These are phyloP conservation scores for Apamea crenata DNA, from an alignment of 2,888 invertebrate genomes.

Conservation along the genomic window DNA sequence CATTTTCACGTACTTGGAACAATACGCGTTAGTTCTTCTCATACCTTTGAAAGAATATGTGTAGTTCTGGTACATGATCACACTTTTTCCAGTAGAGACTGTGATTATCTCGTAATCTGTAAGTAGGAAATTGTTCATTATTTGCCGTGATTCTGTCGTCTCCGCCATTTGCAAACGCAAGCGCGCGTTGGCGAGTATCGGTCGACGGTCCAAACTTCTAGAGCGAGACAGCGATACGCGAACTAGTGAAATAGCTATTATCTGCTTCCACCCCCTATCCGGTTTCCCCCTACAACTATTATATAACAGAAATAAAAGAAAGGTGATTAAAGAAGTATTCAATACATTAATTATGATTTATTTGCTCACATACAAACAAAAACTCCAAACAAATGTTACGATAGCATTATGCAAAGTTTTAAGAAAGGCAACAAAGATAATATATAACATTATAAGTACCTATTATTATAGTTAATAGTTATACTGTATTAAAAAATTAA, in stretches of 20 bases:
- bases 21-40: constrained; percentile 53
- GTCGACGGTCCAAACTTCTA: not conserved
- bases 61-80: constrained; percentile 56
- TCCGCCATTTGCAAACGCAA: not conserved
- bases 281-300: not conserved
- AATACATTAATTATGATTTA: not conserved
- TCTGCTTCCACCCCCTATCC: not conserved
- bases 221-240: not conserved
- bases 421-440: not conserved
- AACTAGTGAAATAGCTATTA: not conserved
- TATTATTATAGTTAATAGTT: not conserved
- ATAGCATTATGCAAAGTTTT: not conserved
- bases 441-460: not conserved
- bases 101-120: constrained; percentile 54
- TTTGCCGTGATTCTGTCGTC: not conserved
- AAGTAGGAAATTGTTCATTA: not conserved
- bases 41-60: constrained; percentile 60
- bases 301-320: not conserved
- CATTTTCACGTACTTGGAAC: constrained; percentile 52
- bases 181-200: not conserved
- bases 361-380: not conserved
- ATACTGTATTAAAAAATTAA: no score
- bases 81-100: constrained; percentile 47
- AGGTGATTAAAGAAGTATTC: not conserved
- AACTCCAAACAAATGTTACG: not conserved